Evolutionary conservation across 2,888 invertebrate genomes (phyloP).

Genomic region (Vesta saturnalis): DNA sequence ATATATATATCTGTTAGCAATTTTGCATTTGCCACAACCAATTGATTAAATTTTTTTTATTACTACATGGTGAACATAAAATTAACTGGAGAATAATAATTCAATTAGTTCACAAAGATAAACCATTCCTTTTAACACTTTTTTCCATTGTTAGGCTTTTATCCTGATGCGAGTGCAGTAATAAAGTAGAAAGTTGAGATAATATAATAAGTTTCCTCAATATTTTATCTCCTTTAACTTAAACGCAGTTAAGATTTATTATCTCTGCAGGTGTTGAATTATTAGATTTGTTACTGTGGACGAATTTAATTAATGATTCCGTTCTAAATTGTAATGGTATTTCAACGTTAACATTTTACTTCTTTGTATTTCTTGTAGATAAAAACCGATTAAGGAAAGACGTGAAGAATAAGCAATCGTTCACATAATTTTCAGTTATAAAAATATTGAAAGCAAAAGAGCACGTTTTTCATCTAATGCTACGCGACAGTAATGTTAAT

Average conservation of each 20-base stretch:
- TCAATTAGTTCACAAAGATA: too few relatives aligned
- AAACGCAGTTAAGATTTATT: slow-evolving; percentile 8
- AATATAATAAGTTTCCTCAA: neutral
- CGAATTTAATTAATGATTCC: slow-evolving; percentile 8
- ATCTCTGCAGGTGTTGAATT: slow-evolving; percentile 6
- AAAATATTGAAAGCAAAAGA: neutral
- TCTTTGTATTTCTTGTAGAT: neutral
- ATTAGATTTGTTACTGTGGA: slow-evolving; percentile 2
- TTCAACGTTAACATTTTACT: neutral
- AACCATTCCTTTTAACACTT: too few relatives aligned
- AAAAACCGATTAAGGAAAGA: neutral
- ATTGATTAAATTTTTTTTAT: too few relatives aligned
- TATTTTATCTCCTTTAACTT: neutral
- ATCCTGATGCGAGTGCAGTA: too few relatives aligned
- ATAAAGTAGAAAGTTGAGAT: too few relatives aligned
- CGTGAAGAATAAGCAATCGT: too few relatives aligned
- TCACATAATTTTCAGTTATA: neutral
- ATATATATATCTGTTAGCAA: too few relatives aligned
- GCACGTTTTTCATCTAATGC: neutral
- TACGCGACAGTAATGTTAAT: neutral
- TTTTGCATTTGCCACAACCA: too few relatives aligned
- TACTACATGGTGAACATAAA: too few relatives aligned
- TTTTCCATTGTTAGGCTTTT: too few relatives aligned
- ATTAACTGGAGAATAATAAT: too few relatives aligned
- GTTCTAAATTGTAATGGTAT: slow-evolving; percentile 5